phyloP scores from a whole-genome alignment of 2,113 vertebrate genomes.

The Chionomys nivalis region DNA sequence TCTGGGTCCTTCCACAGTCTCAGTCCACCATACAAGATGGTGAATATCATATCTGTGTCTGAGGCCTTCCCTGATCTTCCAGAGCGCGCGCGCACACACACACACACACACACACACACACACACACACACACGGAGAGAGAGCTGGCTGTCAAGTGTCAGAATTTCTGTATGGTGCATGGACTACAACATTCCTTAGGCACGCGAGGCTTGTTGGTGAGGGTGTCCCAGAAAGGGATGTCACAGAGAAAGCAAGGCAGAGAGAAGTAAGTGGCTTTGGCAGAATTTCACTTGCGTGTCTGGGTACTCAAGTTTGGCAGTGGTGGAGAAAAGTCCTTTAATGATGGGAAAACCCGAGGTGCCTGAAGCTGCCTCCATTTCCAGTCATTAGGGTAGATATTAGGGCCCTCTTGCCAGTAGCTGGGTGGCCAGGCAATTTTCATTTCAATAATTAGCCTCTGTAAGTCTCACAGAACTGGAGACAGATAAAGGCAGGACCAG shows the following conservation, averaged over 20 bases:
- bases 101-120: not conserved
- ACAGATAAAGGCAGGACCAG: slow-evolving; percentile 75
- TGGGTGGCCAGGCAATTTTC: slow-evolving; percentile 77
- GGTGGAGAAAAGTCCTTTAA: slow-evolving; percentile 20
- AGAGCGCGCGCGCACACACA: not conserved
- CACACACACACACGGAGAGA: not conserved
- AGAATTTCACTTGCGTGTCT: slow-evolving; percentile 9
- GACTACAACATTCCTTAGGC: not conserved
- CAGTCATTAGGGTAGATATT: slow-evolving; percentile 75
- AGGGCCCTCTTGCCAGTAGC: slow-evolving; percentile 63
- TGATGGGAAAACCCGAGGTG: slow-evolving; percentile 70
- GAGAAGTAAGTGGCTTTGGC: not conserved
- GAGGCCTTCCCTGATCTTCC: not conserved
- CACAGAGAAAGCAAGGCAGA: not conserved
- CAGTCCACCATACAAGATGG: not conserved
- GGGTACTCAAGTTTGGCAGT: not conserved
- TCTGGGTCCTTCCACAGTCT: not conserved
- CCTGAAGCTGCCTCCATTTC: slow-evolving; percentile 61
- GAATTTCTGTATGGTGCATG: not conserved
- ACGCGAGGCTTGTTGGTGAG: not conserved
- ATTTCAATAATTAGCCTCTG: slow-evolving; percentile 74
- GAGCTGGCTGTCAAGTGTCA: not conserved
- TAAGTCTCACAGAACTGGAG: slow-evolving; percentile 72
- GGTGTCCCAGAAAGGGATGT: not conserved
- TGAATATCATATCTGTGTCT: not conserved